Evolutionary conservation across 2,113 vertebrate species (phyloP).

Genomic region (Barnardius zonarius): DNA sequence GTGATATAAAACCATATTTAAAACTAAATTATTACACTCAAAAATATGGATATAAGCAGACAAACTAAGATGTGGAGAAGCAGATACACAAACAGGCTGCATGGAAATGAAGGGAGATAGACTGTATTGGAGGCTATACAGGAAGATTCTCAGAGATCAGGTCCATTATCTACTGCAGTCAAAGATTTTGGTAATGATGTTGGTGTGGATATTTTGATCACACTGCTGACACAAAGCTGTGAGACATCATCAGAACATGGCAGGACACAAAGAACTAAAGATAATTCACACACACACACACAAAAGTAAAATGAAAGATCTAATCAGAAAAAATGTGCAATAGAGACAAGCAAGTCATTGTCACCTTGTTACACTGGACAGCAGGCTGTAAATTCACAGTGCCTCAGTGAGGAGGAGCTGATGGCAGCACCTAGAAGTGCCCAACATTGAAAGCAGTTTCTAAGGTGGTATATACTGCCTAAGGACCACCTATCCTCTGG

Average conservation of each 20-base stretch:
- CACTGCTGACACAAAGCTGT: not conserved
- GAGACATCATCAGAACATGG: not conserved
- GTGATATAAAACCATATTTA: not conserved
- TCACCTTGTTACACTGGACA: not conserved
- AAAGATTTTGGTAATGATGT: not conserved
- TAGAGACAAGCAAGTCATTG: not conserved
- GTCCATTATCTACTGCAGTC: not conserved
- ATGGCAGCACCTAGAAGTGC: not conserved
- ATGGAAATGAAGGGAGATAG: not conserved
- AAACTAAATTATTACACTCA: accelerated
- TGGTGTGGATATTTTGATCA: not conserved
- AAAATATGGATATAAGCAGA: not conserved
- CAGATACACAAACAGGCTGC: not conserved
- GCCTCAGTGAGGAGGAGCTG: not conserved
- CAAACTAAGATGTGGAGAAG: not conserved
- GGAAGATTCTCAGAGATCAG: not conserved
- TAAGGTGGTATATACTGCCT: not conserved
- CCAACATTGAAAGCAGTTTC: not conserved
- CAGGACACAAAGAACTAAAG: not conserved
- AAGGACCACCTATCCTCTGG: not conserved
- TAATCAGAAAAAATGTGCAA: not conserved
- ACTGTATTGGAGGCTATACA: not conserved
- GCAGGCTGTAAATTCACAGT: not conserved
- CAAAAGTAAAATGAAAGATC: not conserved
- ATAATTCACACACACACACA: not conserved